A percentile compares a stretch with the other conserved stretches of the same genome.
Evolutionary conservation across 2,888 invertebrate genomes (phyloP).

Genomic region (Cheilosia vernalis): DNA sequence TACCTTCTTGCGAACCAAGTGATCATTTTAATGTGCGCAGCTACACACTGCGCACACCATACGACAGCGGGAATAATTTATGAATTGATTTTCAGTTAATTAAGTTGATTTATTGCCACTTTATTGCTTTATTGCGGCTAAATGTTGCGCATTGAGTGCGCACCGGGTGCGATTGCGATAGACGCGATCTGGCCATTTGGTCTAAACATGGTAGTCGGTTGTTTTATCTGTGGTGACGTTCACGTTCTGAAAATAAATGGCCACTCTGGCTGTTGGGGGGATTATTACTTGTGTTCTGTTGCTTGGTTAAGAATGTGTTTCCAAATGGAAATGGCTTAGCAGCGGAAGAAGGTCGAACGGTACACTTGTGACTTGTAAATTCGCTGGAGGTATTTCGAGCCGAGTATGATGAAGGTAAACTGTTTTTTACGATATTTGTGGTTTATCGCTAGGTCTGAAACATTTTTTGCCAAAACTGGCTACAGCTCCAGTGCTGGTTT

Average conservation of each 20-base stretch:
- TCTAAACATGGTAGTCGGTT: slow-evolving; percentile 24
- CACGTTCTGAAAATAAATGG: slow-evolving; percentile 53
- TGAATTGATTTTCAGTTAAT: slow-evolving; percentile 82
- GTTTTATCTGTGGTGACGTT: slow-evolving; percentile 58
- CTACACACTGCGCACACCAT: slow-evolving; percentile 62
- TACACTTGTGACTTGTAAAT: not conserved
- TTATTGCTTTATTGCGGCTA: slow-evolving; percentile 79
- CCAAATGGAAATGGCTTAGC: not conserved
- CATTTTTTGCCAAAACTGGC: too few species aligned
- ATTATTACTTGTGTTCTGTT: slow-evolving; percentile 54
- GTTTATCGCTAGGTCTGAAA: too few species aligned
- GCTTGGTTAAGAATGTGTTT: slow-evolving; percentile 56
- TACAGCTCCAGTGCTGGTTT: too few species aligned
- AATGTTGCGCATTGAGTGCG: slow-evolving; percentile 77
- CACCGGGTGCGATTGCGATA: slow-evolving; percentile 51
- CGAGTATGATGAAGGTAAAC: not conserved
- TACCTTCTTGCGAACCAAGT: slow-evolving; percentile 51
- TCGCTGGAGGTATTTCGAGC: not conserved
- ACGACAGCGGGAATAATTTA: slow-evolving; percentile 77
- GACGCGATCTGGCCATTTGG: slow-evolving; percentile 32
- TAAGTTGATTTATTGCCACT: slow-evolving; percentile 81
- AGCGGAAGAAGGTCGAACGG: slow-evolving; percentile 35
- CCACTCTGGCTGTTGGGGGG: slow-evolving; percentile 31
- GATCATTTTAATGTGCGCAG: slow-evolving; percentile 73
- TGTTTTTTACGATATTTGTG: not conserved